Conservation (phyloP, 1,140 invertebrate species). For the Ditylenchus dipsaci region DNA sequence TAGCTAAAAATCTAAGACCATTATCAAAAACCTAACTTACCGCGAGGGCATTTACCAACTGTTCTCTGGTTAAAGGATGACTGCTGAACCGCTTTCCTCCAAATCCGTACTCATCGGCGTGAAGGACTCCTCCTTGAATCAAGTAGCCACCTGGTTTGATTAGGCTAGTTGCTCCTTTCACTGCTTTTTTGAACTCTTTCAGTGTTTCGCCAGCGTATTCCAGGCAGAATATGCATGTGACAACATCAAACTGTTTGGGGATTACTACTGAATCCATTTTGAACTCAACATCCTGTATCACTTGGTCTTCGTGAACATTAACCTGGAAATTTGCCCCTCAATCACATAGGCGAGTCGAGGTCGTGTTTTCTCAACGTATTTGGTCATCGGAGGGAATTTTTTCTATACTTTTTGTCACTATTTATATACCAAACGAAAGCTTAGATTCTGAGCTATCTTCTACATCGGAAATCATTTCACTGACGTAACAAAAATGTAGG, state of each 20-base stretch:
- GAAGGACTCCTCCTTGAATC: constrained; percentile 46
- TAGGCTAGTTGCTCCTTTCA: constrained; percentile 35
- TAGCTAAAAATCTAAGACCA: neutral
- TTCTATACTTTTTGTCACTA: no score
- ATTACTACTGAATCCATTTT: constrained; percentile 22
- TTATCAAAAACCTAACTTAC: neutral
- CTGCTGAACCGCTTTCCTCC: constrained; percentile 46
- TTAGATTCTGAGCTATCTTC: no score
- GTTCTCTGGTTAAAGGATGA: constrained; percentile 39
- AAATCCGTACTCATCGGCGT: constrained; percentile 47
- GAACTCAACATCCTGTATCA: constrained; percentile 41
- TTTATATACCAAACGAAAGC: no score
- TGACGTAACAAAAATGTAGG: no score
- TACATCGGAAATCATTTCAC: no score
- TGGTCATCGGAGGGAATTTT: no score
- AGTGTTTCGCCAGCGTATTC: constrained; percentile 54
- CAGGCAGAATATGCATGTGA: constrained; percentile 53
- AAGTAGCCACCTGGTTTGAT: constrained; percentile 46
- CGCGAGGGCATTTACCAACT: constrained; percentile 12
- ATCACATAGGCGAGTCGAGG: no score
- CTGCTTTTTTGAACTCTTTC: constrained; percentile 47
- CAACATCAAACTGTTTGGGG: constrained; percentile 50
- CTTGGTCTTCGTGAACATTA: constrained; percentile 47
- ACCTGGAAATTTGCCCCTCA: constrained; percentile 23
- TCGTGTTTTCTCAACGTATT: no score